phyloP scores from a whole-genome alignment of 2,888 invertebrate genomes.

The Laothoe populi region DNA sequence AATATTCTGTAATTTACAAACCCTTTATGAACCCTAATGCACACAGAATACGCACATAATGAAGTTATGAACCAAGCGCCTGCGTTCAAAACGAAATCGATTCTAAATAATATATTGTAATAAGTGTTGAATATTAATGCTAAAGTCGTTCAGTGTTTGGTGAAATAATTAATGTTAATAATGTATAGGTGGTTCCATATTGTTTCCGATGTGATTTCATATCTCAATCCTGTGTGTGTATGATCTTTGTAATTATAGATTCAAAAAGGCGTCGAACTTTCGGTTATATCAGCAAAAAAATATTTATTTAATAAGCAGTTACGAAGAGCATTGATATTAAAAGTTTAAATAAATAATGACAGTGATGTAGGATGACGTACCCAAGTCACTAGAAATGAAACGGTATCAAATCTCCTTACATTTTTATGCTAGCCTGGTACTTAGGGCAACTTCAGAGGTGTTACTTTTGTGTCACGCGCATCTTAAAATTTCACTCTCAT shows the following conservation, averaged over 20 bases:
- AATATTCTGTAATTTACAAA: not conserved
- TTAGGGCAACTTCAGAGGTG: too few relatives aligned
- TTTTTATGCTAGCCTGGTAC: too few relatives aligned
- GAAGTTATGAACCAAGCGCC: constrained; percentile 3
- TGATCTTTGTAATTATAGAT: not conserved
- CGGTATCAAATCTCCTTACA: too few relatives aligned
- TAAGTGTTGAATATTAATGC: constrained; percentile 78
- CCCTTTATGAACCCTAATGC: too few relatives aligned
- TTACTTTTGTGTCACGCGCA: too few relatives aligned
- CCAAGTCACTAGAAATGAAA: too few relatives aligned
- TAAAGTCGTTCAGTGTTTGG: constrained; percentile 65
- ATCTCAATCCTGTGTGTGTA: constrained; percentile 1
- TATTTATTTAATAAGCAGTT: too few relatives aligned
- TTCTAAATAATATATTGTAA: constrained; percentile 64
- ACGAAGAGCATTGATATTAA: too few relatives aligned
- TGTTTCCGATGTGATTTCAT: constrained; percentile 10
- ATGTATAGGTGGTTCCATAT: constrained; percentile 8
- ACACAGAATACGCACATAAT: not conserved
- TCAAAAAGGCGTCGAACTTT: not conserved
- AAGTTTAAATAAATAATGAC: too few relatives aligned
- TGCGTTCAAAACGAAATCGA: constrained; percentile 43
- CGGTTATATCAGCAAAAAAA: not conserved
- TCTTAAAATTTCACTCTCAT: too few relatives aligned
- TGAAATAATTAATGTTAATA: constrained; percentile 23
- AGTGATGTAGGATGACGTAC: too few relatives aligned